These are phyloP conservation scores for Drosophila paucipuncta DNA, from an alignment of 2,888 invertebrate genomes.

Conservation along the genomic window DNA sequence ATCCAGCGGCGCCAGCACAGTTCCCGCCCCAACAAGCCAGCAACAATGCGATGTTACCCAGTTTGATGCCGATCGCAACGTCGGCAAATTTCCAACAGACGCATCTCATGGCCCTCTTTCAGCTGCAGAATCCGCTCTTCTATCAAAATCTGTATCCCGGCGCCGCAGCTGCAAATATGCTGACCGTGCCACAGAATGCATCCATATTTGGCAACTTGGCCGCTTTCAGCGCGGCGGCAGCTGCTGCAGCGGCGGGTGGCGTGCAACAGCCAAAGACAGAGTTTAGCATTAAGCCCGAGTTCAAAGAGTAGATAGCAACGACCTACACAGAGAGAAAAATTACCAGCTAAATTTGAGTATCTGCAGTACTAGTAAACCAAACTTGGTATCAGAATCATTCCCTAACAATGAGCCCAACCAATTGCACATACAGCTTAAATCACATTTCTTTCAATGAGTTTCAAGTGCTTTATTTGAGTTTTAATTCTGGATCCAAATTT, in stretches of 20 bases:
- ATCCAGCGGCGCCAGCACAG: slow-evolving; percentile 12
- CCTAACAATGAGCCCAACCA: background rate
- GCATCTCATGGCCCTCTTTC: slow-evolving; percentile 84
- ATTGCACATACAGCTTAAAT: background rate
- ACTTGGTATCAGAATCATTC: background rate
- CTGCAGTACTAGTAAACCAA: background rate
- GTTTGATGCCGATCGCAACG: slow-evolving; percentile 71
- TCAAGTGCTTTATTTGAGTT: background rate
- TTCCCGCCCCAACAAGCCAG: slow-evolving; percentile 10
- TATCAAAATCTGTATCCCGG: slow-evolving; percentile 84
- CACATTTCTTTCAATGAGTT: background rate
- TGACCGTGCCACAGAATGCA: slow-evolving; percentile 60
- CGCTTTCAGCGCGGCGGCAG: slow-evolving; percentile 71
- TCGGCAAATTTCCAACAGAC: slow-evolving; percentile 83
- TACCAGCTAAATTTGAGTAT: background rate
- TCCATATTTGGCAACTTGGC: slow-evolving; percentile 74
- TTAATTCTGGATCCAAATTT: background rate
- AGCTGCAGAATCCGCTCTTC: slow-evolving; percentile 84
- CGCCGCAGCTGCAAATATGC: slow-evolving; percentile 62
- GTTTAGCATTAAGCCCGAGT: slow-evolving; percentile 72
- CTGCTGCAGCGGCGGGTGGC: slow-evolving; percentile 72
- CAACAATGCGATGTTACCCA: slow-evolving; percentile 58
- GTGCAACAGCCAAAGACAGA: slow-evolving; percentile 70
- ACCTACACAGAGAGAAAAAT: slow-evolving; percentile 15
- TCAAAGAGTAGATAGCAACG: slow-evolving; percentile 65